Evolutionary conservation across 2,888 invertebrate species (phyloP), one percentile per base, ranked within the genome.

Genomic region (Phengaris arion): DNA sequence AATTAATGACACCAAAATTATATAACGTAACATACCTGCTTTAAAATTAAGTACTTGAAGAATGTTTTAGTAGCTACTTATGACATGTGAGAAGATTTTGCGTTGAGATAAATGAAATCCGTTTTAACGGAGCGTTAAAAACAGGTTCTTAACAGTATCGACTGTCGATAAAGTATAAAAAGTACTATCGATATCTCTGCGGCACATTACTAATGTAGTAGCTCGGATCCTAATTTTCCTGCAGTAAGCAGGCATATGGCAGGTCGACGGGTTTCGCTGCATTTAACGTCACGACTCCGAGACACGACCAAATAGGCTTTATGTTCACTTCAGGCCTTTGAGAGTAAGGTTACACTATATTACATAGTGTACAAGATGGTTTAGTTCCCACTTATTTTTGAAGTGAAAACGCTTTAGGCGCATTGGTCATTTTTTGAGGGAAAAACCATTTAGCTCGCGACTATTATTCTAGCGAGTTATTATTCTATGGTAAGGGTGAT

Each of bases 201-300:
- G 15, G n/a, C 13, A 10, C 68, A 48, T 35, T 69, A n/a, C 22
- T 15, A 54, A n/a, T 35, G 35, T 10, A 75, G 75, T 76, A 79
- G 79, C 77, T 46, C 64, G 75, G 75, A 78, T 81, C 79, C 78
- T 78, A 81, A 80, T 81, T 78, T 78, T 77, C 78, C 76, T 74
- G 74, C 77, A 72, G 75, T 76, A 77, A 78, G 74, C 78, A 77
- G 77, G 74, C 78, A 76, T 35, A 35, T 35, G 64, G 64, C 45
- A 64, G 64, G 35, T 64, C 35, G 64, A 35, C 73, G 74, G 76
- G 77, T 77, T 76, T 77, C 75, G 76, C 72, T 68, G 77, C 77
- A 77, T 78, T 75, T 76, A 77, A 74, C 77, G 69, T 77, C 74
- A 52, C 51, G 69, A 45, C 72, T 57, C 35, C 51, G 74, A n/a